A percentile compares a stretch with the other conserved stretches of the same genome.
phyloP scores from a whole-genome alignment of 1,140 invertebrate genomes.

The Drosophila rufa region DNA sequence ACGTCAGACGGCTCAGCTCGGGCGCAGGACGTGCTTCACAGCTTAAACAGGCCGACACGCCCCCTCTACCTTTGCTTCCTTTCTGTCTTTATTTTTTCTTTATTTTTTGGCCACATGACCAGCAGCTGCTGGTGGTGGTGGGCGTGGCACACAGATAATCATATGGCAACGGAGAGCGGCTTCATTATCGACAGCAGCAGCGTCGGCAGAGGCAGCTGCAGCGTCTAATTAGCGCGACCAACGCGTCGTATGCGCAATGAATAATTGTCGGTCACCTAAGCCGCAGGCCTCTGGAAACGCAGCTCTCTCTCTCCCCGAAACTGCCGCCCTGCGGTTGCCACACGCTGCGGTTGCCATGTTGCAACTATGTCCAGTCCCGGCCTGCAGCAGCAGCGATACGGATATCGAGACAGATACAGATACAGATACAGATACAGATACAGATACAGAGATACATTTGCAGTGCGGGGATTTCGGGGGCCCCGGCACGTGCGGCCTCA shows the following conservation, averaged over 20 bases:
- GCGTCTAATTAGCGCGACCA: slow-evolving; percentile 67
- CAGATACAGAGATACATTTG: neutral
- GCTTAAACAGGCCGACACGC: slow-evolving; percentile 41
- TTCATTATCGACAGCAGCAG: slow-evolving; percentile 21
- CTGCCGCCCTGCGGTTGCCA: slow-evolving; percentile 15
- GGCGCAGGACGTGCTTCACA: slow-evolving; percentile 50
- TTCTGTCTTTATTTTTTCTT: too few relatives aligned
- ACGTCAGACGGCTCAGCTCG: slow-evolving; percentile 36
- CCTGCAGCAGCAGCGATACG: neutral
- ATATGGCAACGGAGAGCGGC: slow-evolving; percentile 14
- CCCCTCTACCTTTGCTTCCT: neutral
- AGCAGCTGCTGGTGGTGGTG: neutral
- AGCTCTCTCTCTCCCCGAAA: neutral
- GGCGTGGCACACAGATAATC: slow-evolving; percentile 27
- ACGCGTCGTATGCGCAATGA: slow-evolving; percentile 70
- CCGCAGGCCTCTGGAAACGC: neutral
- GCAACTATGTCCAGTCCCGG: slow-evolving; percentile 10
- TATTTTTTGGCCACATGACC: slow-evolving; percentile 12
- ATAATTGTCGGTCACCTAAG: slow-evolving; percentile 62
- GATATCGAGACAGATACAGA: neutral
- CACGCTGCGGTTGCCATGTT: slow-evolving; percentile 18
- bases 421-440: slow-evolving; percentile 11
- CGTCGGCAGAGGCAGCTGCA: slow-evolving; percentile 57
- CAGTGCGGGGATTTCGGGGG: neutral
- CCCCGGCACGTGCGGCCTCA: slow-evolving; percentile 21